Percentiles rank a stretch among this genome's conserved stretches.
These are phyloP conservation scores for Amblyjoppa fuscipennis DNA, from an alignment of 2,888 invertebrate species.

Conservation along the genomic window DNA sequence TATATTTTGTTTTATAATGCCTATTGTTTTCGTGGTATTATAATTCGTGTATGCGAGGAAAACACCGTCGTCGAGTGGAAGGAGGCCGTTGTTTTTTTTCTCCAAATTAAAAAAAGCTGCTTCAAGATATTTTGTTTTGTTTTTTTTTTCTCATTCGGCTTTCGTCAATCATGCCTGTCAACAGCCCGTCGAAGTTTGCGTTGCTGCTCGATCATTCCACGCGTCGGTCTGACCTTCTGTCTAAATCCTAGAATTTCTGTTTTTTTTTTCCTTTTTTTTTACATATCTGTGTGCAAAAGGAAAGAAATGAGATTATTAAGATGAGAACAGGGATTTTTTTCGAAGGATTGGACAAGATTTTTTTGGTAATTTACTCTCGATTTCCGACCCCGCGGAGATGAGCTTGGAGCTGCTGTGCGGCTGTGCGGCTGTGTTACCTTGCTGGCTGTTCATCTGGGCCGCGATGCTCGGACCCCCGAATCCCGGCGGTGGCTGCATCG, in stretches of 20 bases:
- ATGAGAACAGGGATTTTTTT: not conserved
- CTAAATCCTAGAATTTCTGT: constrained; percentile 20
- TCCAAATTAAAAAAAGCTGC: not conserved
- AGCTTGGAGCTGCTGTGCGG: constrained; percentile 84
- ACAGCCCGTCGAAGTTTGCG: constrained; percentile 38
- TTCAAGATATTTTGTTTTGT: constrained; percentile 8
- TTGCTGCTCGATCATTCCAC: constrained; percentile 44
- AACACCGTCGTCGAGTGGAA: constrained; percentile 10
- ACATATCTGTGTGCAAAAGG: constrained; percentile 54
- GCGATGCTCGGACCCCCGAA: constrained; percentile 81
- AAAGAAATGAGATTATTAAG: not conserved
- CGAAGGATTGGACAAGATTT: not conserved
- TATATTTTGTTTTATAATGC: not conserved
- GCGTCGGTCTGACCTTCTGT: constrained; percentile 48
- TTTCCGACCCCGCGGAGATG: constrained; percentile 84
- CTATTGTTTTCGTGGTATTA: not conserved
- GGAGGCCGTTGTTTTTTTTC: not conserved
- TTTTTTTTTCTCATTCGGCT: constrained; percentile 21
- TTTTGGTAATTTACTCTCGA: constrained; percentile 80
- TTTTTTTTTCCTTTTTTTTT: constrained; percentile 42
- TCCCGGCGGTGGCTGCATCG: constrained; percentile 84
- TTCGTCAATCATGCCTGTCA: constrained; percentile 11
- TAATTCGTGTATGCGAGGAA: not conserved
- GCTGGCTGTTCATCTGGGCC: constrained; percentile 81
- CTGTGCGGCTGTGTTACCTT: constrained; percentile 82